Percentiles rank a stretch among this genome's conserved stretches.
Conservation (phyloP, 2,888 invertebrate genomes). For the Oligia fasciuncula region DNA sequence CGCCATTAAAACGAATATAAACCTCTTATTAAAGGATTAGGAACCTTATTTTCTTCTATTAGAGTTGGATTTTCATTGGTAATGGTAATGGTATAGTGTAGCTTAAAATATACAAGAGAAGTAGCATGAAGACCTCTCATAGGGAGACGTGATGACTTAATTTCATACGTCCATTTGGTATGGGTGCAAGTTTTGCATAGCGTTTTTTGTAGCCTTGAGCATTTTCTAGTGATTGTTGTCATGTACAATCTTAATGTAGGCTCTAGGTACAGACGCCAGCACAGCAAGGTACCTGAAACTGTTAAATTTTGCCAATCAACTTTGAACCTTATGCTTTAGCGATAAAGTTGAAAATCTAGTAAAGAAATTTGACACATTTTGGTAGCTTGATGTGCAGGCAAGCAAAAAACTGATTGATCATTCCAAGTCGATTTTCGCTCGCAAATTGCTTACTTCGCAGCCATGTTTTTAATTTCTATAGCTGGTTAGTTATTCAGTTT, state of each 20-base stretch:
- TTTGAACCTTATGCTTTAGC: no score
- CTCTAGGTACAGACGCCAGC: neutral
- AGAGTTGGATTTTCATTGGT: conserved; percentile 54
- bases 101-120: conserved; percentile 75
- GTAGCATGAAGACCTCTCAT: conserved; percentile 80
- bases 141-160: conserved; percentile 85
- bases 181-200: conserved; percentile 79
- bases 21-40: conserved; percentile 25
- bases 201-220: conserved; percentile 56
- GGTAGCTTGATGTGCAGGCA: no score
- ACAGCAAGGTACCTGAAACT: no score
- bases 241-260: conserved; percentile 36
- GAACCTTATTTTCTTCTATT: conserved; percentile 24
- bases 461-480: conserved; percentile 50
- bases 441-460: conserved; percentile 54
- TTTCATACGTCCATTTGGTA: conserved; percentile 82
- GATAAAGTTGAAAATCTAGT: no score
- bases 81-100: conserved; percentile 44
- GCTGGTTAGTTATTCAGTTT: conserved; percentile 51
- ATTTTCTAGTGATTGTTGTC: conserved; percentile 49
- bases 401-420: conserved; percentile 56
- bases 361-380: no score
- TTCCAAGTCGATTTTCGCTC: conserved; percentile 50
- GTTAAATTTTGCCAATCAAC: no score
- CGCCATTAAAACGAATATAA: conserved; percentile 73